phyloP scores from a whole-genome alignment of 2,888 invertebrate species.

The Plagiodera versicolora region DNA sequence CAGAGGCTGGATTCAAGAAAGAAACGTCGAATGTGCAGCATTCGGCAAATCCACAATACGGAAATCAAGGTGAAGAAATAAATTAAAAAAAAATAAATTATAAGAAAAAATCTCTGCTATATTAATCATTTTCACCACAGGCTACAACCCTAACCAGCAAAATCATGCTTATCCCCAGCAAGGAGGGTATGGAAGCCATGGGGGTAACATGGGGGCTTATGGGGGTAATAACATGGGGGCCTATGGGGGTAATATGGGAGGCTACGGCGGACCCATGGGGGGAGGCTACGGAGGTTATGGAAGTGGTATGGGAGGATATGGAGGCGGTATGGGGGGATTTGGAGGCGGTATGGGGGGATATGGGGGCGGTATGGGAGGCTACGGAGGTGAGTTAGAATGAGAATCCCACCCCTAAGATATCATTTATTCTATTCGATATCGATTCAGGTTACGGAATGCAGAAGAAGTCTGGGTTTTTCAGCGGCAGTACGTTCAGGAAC shows the following conservation, averaged over 20 bases:
- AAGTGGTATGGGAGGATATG: constrained; percentile 21
- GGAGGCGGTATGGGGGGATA: constrained; percentile 19
- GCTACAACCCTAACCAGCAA: constrained; percentile 4
- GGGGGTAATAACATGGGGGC: constrained; percentile 17
- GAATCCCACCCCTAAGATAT: too few species aligned
- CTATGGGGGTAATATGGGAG: constrained; percentile 16
- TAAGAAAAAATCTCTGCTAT: too few species aligned
- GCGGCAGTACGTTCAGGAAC: constrained; percentile 45
- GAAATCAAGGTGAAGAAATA: constrained; percentile 30
- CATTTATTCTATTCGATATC: neutral
- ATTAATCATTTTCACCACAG: too few species aligned
- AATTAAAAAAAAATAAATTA: too few species aligned
- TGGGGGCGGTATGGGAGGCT: constrained; percentile 22
- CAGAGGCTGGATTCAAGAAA: constrained; percentile 35
- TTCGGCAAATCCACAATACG: constrained; percentile 23
- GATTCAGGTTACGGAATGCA: constrained; percentile 16
- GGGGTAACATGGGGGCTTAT: constrained; percentile 19
- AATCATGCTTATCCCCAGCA: constrained; percentile 14
- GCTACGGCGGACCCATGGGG: constrained; percentile 18
- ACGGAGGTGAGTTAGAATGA: constrained; percentile 24
- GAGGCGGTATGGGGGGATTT: constrained; percentile 17
- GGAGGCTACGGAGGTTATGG: constrained; percentile 17
- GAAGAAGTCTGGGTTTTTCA: constrained; percentile 41
- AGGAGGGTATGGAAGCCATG: constrained; percentile 13
- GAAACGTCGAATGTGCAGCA: constrained; percentile 34